Evolutionary conservation across 2,113 vertebrate species (phyloP).

Genomic region (Macrotis lagotis): DNA sequence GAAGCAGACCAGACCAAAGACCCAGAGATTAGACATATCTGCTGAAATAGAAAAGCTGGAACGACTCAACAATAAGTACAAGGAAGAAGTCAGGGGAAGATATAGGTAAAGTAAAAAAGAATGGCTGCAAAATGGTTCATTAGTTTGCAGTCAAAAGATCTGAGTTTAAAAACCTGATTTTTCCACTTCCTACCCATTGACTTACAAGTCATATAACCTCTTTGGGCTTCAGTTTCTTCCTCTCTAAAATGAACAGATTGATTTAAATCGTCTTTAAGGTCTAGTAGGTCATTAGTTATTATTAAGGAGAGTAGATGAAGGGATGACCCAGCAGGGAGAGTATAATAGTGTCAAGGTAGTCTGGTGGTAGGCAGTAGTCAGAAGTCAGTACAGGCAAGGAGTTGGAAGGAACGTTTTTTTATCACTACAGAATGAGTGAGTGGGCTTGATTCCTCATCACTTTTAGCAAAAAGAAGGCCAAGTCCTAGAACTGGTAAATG

Average conservation of each 20-base stretch:
- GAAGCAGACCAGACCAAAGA: not conserved
- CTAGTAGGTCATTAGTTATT: not conserved
- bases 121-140: too few species aligned
- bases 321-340: not conserved
- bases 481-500: not conserved
- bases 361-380: not conserved
- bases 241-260: not conserved
- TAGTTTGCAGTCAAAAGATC: not conserved
- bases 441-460: too few species aligned
- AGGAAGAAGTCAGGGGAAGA: not conserved
- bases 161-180: not conserved
- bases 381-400: not conserved
- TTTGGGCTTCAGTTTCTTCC: not conserved
- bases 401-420: not conserved
- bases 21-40: not conserved
- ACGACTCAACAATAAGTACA: not conserved
- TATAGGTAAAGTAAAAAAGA: not conserved
- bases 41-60: not conserved
- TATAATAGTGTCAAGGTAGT: not conserved
- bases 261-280: not conserved
- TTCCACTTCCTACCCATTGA: not conserved
- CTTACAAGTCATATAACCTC: not conserved
- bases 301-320: too few species aligned
- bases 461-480: not conserved
- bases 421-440: too few species aligned